Conservation (phyloP, 1,140 invertebrate genomes). For the Nebria ingens region DNA sequence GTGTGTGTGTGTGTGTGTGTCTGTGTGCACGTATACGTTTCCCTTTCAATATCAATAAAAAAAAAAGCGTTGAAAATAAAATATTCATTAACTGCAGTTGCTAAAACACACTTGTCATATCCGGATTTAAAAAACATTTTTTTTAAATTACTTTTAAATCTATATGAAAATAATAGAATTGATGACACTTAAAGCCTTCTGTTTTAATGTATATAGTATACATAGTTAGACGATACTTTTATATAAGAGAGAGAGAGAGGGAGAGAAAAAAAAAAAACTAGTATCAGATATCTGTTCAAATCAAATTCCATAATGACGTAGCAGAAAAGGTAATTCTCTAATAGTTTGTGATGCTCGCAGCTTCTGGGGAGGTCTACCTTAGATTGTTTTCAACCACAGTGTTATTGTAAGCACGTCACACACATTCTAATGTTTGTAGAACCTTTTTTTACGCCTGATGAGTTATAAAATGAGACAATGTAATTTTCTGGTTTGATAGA, state of each 20-base stretch:
- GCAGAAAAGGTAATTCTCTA: constrained; percentile 28
- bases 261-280: constrained; percentile 12
- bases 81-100: no score
- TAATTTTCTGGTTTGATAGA: constrained; percentile 32
- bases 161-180: no score
- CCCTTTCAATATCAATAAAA: no score
- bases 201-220: no score
- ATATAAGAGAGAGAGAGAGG: not conserved
- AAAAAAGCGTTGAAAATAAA: no score
- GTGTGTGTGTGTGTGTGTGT: no score
- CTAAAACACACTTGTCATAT: no score
- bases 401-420: constrained; percentile 11
- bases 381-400: constrained; percentile 17
- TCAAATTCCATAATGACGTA: constrained; percentile 28
- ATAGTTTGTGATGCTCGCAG: constrained; percentile 27
- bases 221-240: not conserved
- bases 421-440: constrained; percentile 19
- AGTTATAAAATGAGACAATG: constrained; percentile 28
- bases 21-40: no score
- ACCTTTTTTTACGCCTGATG: constrained; percentile 22
- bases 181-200: no score
- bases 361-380: constrained; percentile 27
- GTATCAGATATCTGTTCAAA: constrained; percentile 26
- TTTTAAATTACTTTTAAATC: no score
- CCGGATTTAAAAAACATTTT: no score